A percentile compares a stretch with the other conserved stretches of the same genome.
Evolutionary conservation across 2,888 invertebrate species (phyloP).

Genomic region (Epinotia nisella): DNA sequence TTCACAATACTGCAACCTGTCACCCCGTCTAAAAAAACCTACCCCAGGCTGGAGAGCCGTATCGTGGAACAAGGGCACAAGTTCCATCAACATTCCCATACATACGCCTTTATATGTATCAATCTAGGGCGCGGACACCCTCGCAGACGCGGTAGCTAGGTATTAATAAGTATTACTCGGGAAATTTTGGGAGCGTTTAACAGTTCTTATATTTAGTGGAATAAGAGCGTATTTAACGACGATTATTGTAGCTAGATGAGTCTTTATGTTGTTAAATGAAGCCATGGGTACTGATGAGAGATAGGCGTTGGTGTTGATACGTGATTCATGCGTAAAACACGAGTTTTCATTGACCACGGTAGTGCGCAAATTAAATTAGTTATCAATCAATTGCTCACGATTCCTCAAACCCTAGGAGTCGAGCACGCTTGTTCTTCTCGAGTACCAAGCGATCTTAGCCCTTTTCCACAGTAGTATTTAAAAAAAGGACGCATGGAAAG

Average conservation of each 20-base stretch:
- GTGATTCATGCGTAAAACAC: too few relatives aligned
- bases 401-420: too few relatives aligned
- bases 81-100: too few relatives aligned
- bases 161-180: constrained; percentile 27
- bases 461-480: too few relatives aligned
- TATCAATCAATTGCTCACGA: too few relatives aligned
- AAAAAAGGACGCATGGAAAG: too few relatives aligned
- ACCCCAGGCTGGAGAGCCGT: constrained; percentile 13
- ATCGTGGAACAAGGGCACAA: not conserved
- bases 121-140: constrained; percentile 1
- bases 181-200: constrained; percentile 19
- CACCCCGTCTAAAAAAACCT: constrained; percentile 34
- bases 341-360: too few relatives aligned
- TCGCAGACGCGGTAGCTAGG: constrained; percentile 27
- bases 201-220: not conserved
- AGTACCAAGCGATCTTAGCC: too few relatives aligned
- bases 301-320: too few relatives aligned
- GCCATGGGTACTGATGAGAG: too few relatives aligned
- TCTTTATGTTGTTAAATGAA: not conserved
- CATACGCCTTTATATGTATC: not conserved
- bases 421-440: too few relatives aligned
- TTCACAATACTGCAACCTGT: constrained; percentile 25
- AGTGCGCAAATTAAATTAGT: too few relatives aligned
- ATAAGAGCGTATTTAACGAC: constrained; percentile 1
- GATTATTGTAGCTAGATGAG: not conserved